These are phyloP conservation scores for Sus scrofa DNA, from an alignment of 2,113 vertebrate species.

Conservation along the genomic window T2T-Sscrofa CM000814.6:10615001-10615500, in stretches of 20 bases:
- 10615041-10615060: too few relatives aligned
- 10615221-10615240: not conserved
- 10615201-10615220: too few relatives aligned
- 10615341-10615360: not conserved
- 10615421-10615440: not conserved
- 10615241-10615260: not conserved
- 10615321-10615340: slow-evolving; percentile 32
- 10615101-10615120: too few relatives aligned
- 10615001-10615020: too few relatives aligned
- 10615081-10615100: too few relatives aligned
- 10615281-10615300: not conserved
- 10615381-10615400: not conserved
- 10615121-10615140: too few relatives aligned
- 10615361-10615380: not conserved
- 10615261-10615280: not conserved
- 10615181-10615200: too few relatives aligned
- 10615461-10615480: not conserved
- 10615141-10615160: too few relatives aligned
- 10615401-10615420: not conserved
- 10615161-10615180: too few relatives aligned
- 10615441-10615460: not conserved
- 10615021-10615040: too few relatives aligned
- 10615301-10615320: not conserved
- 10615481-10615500: not conserved
- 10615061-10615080: too few relatives aligned